phyloP scores from a whole-genome alignment of 2,113 vertebrate genomes.

The Melanostigma gelatinosum region DNA sequence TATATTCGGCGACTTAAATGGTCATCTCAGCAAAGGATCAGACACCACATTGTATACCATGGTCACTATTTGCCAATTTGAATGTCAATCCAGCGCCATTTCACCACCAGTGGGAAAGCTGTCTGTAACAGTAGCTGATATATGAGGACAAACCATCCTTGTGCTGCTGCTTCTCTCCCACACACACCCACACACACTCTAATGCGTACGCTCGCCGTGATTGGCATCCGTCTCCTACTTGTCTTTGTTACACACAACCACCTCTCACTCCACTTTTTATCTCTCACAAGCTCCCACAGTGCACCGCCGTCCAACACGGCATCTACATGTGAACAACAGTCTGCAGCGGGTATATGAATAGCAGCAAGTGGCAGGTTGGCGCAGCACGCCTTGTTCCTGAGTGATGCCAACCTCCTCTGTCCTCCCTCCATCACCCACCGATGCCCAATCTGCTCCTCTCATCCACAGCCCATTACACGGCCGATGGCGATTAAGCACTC shows the following conservation, averaged over 20 bases:
- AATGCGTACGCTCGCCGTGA: slow-evolving; percentile 3
- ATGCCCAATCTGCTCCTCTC: slow-evolving; percentile 74
- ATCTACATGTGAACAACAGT: slow-evolving; percentile 43
- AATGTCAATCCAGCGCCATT: neutral
- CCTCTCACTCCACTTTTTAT: slow-evolving; percentile 13
- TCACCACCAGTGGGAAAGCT: neutral
- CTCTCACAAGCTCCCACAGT: neutral
- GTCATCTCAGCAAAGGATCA: neutral
- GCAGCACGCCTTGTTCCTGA: slow-evolving; percentile 76
- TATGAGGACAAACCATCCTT: neutral
- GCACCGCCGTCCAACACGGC: neutral
- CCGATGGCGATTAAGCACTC: slow-evolving; percentile 52
- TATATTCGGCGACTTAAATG: neutral
- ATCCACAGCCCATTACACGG: slow-evolving; percentile 43
- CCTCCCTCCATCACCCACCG: slow-evolving; percentile 74
- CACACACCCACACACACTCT: slow-evolving; percentile 24
- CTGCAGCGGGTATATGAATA: slow-evolving; percentile 66
- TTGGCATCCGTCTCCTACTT: slow-evolving; percentile 22
- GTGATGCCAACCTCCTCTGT: slow-evolving; percentile 73
- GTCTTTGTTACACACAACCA: slow-evolving; percentile 20
- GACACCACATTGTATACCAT: neutral
- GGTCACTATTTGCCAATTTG: neutral
- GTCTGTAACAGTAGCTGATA: neutral
- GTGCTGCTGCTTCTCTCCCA: slow-evolving; percentile 16
- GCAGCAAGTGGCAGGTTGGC: slow-evolving; percentile 77